Evolutionary conservation across 1,140 invertebrate genomes (phyloP).

Genomic region (Caenorhabditis brenneri): DNA sequence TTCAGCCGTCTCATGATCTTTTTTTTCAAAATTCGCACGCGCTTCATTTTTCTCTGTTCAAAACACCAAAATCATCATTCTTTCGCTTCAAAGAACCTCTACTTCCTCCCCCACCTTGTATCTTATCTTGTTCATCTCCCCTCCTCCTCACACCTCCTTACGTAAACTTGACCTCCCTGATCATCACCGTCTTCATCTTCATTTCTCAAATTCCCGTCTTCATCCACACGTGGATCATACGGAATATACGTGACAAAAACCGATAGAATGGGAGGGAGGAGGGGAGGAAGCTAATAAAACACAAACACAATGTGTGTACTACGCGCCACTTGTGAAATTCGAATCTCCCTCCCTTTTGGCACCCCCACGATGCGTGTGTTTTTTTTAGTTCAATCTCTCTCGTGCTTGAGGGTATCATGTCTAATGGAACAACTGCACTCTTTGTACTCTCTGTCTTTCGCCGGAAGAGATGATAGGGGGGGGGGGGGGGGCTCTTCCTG

Average conservation of each 20-base stretch:
- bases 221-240: neutral
- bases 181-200: neutral
- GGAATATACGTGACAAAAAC: neutral
- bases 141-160: constrained; percentile 9
- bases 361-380: neutral
- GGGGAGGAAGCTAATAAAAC: neutral
- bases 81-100: neutral
- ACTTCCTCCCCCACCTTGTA: neutral
- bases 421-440: constrained; percentile 1
- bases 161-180: constrained; percentile 28
- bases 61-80: neutral
- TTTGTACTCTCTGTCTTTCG: neutral
- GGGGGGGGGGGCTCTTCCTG: neutral
- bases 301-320: neutral
- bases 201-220: no score
- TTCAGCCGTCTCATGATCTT: neutral
- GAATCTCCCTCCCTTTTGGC: neutral
- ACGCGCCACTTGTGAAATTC: constrained; percentile 38
- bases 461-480: neutral
- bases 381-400: neutral
- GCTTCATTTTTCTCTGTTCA: no score
- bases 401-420: neutral
- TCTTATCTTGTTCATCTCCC: neutral
- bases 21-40: neutral
- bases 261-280: neutral